These are phyloP conservation scores for Microplitis mediator DNA, from an alignment of 1,140 invertebrate genomes.

Conservation along the genomic window DNA sequence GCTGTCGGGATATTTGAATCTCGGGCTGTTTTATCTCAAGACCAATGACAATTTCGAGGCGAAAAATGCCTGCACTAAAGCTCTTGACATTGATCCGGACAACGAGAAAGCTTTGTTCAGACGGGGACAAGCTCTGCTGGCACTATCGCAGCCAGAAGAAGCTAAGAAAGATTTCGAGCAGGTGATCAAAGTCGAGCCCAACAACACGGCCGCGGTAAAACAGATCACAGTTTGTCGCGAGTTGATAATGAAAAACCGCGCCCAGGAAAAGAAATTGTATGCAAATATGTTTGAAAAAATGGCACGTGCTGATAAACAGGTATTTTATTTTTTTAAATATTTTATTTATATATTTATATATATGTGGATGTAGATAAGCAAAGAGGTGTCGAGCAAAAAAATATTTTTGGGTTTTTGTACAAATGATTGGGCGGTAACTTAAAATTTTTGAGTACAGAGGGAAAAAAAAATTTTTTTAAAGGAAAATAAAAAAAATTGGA, in stretches of 20 bases:
- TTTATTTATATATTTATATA: neutral
- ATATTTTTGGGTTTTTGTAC: no score
- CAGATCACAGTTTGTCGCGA: slow-evolving; percentile 77
- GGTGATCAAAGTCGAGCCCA: slow-evolving; percentile 75
- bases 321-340: slow-evolving; percentile 52
- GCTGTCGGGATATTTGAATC: slow-evolving; percentile 80
- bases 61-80: slow-evolving; percentile 73
- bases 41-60: slow-evolving; percentile 75
- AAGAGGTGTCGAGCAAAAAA: no score
- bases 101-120: slow-evolving; percentile 93
- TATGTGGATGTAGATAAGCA: no score
- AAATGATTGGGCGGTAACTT: no score
- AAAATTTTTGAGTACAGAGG: no score
- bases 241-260: slow-evolving; percentile 75
- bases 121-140: slow-evolving; percentile 81
- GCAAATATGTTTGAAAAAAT: slow-evolving; percentile 95
- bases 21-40: slow-evolving; percentile 87
- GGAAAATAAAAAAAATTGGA: no score
- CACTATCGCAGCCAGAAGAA: slow-evolving; percentile 76
- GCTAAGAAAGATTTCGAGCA: slow-evolving; percentile 82
- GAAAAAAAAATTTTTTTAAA: no score
- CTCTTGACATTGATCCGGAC: slow-evolving; percentile 74
- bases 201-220: slow-evolving; percentile 82
- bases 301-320: slow-evolving; percentile 80
- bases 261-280: slow-evolving; percentile 89